These are phyloP conservation scores for Autographa gamma DNA, from an alignment of 2,888 invertebrate genomes.

Conservation along the genomic window DNA sequence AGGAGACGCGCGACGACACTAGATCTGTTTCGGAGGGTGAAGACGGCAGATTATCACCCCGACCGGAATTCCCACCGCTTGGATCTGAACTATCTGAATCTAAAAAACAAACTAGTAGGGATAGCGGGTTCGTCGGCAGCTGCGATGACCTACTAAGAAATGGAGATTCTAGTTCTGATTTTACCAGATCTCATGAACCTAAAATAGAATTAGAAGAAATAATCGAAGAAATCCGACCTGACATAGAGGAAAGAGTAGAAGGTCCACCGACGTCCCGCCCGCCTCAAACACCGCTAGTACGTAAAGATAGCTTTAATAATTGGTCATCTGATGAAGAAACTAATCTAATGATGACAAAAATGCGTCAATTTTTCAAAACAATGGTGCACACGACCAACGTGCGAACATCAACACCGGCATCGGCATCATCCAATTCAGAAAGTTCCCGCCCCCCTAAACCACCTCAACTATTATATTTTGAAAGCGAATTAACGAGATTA, in stretches of 20 bases:
- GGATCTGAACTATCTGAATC: constrained; percentile 90
- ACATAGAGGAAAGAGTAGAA: constrained; percentile 85
- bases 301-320: constrained; percentile 97
- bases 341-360: constrained; percentile 98
- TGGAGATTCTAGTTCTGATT: constrained; percentile 87
- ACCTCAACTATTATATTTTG: constrained; percentile 96
- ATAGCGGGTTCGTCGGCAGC: constrained; percentile 96
- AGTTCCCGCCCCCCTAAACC: constrained; percentile 92
- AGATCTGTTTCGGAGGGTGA: constrained; percentile 90
- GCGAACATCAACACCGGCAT: constrained; percentile 86
- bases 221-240: constrained; percentile 89
- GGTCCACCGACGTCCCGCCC: constrained; percentile 86
- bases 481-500: constrained; percentile 95
- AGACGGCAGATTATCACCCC: constrained; percentile 91
- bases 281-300: constrained; percentile 90
- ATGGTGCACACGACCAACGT: constrained; percentile 92
- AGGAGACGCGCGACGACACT: constrained; percentile 89
- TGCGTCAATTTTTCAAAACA: constrained; percentile 97
- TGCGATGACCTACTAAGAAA: constrained; percentile 95
- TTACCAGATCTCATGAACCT: constrained; percentile 85
- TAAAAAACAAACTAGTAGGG: constrained; percentile 94
- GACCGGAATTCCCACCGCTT: constrained; percentile 90
- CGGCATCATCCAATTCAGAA: constrained; percentile 88
- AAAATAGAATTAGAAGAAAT: constrained; percentile 90
- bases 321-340: constrained; percentile 98